Conservation (phyloP, 2,888 invertebrate genomes). For the Morpho achilles region DNA sequence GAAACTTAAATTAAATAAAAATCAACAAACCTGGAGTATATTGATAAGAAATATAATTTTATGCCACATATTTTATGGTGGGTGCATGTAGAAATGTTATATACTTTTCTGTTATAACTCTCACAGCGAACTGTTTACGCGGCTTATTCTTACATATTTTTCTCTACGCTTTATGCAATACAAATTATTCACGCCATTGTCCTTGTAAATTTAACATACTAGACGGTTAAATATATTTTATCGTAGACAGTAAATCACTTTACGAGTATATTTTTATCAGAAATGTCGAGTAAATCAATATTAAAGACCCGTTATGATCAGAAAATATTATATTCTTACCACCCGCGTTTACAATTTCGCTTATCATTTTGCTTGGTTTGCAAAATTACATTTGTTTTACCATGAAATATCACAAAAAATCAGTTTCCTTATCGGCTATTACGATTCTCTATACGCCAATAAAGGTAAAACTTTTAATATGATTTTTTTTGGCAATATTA, state of each 20-base stretch:
- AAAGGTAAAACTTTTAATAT: too few species aligned
- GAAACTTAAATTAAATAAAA: neutral
- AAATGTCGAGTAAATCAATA: constrained; percentile 11
- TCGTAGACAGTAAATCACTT: constrained; percentile 28
- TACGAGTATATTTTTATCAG: constrained; percentile 7
- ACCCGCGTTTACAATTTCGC: neutral
- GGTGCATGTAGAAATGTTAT: constrained; percentile 27
- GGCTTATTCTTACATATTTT: constrained; percentile 43
- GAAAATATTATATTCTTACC: constrained; percentile 2
- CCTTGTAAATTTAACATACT: constrained; percentile 49
- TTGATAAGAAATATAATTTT: constrained; percentile 16
- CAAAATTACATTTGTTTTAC: neutral
- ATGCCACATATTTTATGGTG: constrained; percentile 27
- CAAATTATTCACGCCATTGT: constrained; percentile 64
- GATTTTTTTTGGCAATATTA: too few species aligned
- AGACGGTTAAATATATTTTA: constrained; percentile 34
- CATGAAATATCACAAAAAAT: neutral
- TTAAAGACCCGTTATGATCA: constrained; percentile 1
- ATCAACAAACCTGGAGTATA: constrained; percentile 45
- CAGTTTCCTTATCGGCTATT: neutral
- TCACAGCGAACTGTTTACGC: constrained; percentile 40
- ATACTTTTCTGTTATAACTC: constrained; percentile 21
- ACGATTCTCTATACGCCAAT: too few species aligned
- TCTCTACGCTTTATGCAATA: constrained; percentile 43
- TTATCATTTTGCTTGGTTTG: neutral